phyloP scores from a whole-genome alignment of 2,888 invertebrate species.

The Tetropium fuscum region DNA sequence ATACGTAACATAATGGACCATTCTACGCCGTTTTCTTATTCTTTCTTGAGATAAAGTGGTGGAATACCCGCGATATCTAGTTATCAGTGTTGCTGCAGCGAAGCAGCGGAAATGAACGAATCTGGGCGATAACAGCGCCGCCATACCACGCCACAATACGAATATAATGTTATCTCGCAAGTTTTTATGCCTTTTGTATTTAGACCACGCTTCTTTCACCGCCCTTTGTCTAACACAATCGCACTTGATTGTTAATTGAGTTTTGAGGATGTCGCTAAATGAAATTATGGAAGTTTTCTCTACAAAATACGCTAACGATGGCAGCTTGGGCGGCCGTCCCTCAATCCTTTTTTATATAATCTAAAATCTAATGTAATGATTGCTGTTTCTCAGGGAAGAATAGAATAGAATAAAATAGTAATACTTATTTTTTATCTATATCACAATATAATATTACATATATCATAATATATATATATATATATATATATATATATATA shows the following conservation, averaged over 20 bases:
- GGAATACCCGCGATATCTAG: constrained; percentile 67
- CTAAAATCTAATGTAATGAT: no score
- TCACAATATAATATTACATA: no score
- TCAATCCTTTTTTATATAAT: constrained; percentile 27
- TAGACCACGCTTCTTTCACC: constrained; percentile 58
- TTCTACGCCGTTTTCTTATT: constrained; percentile 68
- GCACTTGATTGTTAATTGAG: constrained; percentile 64
- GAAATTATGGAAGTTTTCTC: constrained; percentile 58
- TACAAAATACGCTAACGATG: constrained; percentile 41
- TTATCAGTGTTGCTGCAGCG: constrained; percentile 66
- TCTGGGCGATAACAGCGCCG: constrained; percentile 64
- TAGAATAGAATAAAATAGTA: no score
- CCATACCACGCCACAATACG: constrained; percentile 59
- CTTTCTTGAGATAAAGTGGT: constrained; percentile 67
- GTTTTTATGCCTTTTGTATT: constrained; percentile 63
- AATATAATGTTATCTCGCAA: constrained; percentile 64
- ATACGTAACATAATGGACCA: constrained; percentile 68
- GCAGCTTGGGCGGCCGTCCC: constrained; percentile 17
- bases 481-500: no score
- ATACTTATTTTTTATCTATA: no score
- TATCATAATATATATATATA: no score
- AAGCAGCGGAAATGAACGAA: constrained; percentile 66
- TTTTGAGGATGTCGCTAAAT: constrained; percentile 61
- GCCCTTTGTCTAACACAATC: constrained; percentile 62
- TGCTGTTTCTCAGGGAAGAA: no score